Evolutionary conservation across 2,113 vertebrate species (phyloP), one percentile per base, ranked within the genome.

Genomic region (Lamprotornis superbus): DNA sequence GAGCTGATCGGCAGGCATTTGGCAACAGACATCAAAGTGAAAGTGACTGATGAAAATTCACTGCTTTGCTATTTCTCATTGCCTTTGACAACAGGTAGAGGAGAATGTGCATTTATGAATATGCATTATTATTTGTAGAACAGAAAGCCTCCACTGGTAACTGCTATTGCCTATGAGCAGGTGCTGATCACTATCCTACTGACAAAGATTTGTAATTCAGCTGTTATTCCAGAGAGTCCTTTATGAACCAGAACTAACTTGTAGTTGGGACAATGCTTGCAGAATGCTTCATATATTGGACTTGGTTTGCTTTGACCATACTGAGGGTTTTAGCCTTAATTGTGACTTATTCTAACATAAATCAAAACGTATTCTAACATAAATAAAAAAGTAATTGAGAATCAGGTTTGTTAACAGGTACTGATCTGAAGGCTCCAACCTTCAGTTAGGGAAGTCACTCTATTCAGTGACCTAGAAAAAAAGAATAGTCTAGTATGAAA

Each of bases 131-230:
- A 80, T 81, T 81, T 70, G 79, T 46, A 33, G 71, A 86, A 57
- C 71, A 80, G 85, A 94, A 92, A 88, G 59, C 61, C 25, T 90
- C 27, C 27, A 28, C 0, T 81, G 83, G 88, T 94, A 96, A 59
- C 35, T 39, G 46, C 47, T 67, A 24, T 31, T 0, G 31, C 42
- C 63, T 73, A 57, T 35, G 55, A 96, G 83, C 88, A 93, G 92
- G 79, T 94, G 88, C 59, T 65, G 71, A 94, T 69, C 50, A 55
- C 82, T 65, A 17, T 33, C 42, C 59, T 80, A 12, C 63, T 77
- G 67, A 50, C 30, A 83, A 69, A 77, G 50, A 80, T 50, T 85
- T 92, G 55, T 83, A 92, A 83, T 94, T 90, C 70, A 90, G n/a
- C 50, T 93, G 33, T 23, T 94, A 22, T 88, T 93, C 75, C 59